Evolutionary conservation across 2,113 vertebrate genomes (phyloP), one percentile per base, ranked within the genome.

Genomic region (Tragelaphus strepsiceros): DNA sequence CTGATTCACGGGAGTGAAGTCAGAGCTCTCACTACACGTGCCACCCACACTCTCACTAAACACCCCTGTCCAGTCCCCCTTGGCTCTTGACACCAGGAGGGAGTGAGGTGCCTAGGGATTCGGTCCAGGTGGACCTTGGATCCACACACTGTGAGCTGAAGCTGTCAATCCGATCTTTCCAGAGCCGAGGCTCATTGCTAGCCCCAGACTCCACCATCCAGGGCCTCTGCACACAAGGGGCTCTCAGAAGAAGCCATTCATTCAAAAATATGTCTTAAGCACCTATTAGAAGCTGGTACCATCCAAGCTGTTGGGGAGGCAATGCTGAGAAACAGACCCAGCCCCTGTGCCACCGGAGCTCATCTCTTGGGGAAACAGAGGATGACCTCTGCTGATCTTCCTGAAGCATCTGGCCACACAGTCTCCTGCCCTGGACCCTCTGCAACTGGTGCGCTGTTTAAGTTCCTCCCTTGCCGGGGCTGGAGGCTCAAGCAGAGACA

Each of bases 51-150:
- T 74, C 59, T 56, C 71, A 54, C 61, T 1, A 59, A 26, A 51
- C 32, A 12, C 22, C 3, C 11, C 24, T 4, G 2, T 30, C 51
- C 53, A 12, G 53, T 16, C 49, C 26, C 39, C 64, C 8, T 12
- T 0, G 0, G 1, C 56, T 49, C 61, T 7, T 32, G 16, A 49
- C 3, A 19, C 86, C n/a, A 67, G 49, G 53, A 49, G 3, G 22
- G 6, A 32, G 4, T 7, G 26, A n/a, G 24, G 16, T 7, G 14
- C 21, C 21, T 10, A 32, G 13, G 49, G 32, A 19, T 53, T 88
- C 26, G 35, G 26, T 43, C 67, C 49, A 80, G 30, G 71, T 4
- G 49, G 17, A 59, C 22, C 35, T 30, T 2, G 16, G 32, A 16
- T 2, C 24, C 61, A 81, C 6, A 16, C 1, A 1, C 58, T 64